Evolutionary conservation across 2,888 invertebrate genomes (phyloP).

Genomic region (Ormyrus rosae): DNA sequence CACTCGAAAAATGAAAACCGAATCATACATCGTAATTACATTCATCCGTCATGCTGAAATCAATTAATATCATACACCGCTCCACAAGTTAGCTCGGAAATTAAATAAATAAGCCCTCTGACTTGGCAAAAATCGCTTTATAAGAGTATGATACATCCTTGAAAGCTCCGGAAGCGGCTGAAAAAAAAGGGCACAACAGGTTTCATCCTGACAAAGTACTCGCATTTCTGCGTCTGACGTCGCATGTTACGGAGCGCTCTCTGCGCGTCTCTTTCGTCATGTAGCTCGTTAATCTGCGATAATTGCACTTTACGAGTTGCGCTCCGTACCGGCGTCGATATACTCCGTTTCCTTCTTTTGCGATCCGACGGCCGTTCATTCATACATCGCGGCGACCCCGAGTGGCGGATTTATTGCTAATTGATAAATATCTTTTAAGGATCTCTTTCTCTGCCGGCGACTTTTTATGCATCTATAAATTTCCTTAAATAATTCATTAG

Average conservation of each 20-base stretch:
- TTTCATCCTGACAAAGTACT: neutral
- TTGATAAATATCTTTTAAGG: constrained; percentile 44
- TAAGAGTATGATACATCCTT: too few relatives aligned
- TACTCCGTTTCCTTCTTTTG: constrained; percentile 8
- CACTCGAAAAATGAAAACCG: too few relatives aligned
- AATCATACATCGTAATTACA: too few relatives aligned
- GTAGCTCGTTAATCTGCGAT: constrained; percentile 37
- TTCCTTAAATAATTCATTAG: constrained; percentile 49
- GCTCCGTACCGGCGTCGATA: constrained; percentile 33
- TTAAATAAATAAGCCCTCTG: too few relatives aligned
- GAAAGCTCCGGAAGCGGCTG: too few relatives aligned
- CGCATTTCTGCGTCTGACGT: neutral
- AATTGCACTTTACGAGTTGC: constrained; percentile 39
- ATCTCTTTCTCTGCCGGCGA: neutral
- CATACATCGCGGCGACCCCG: neutral
- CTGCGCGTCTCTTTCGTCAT: neutral
- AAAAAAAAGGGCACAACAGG: too few relatives aligned
- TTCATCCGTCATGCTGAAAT: too few relatives aligned
- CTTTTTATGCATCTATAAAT: constrained; percentile 40
- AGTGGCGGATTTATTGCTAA: constrained; percentile 50
- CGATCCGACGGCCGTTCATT: neutral
- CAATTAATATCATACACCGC: too few relatives aligned
- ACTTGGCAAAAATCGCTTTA: too few relatives aligned
- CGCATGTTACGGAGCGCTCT: neutral
- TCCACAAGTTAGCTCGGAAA: too few relatives aligned